Base-by-base conservation (phyloP, 1,140 invertebrate genomes). In the Drosophila santomea region DNA sequence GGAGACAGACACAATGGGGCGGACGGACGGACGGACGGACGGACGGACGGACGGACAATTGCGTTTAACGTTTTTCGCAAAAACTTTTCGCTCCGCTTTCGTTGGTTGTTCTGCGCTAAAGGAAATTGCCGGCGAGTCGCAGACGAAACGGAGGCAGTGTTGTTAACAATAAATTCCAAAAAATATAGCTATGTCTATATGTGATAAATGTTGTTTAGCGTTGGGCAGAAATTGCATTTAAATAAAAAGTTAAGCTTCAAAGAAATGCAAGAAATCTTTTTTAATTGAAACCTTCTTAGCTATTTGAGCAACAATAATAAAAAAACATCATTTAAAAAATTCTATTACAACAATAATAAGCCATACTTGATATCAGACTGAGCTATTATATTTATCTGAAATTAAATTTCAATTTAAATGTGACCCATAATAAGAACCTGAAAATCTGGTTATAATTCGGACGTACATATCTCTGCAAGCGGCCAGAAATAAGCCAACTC, bases 1-100 rank as follows among this genome's bases (percentile, higher is more conserved):
- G 58, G 60, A 52, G 52, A 48, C 74, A 60, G 48, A 66, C 32
- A 69, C 58, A 41, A 69, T 14, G 69, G 61, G 57, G 38, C 52
- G 51, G 72, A 69, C 61, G 73, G 67, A 76, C 75, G 73, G 67
- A 76, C 75, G 73, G 67, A 76, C 75, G 73, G 67, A 76, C 75
- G 73, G 67, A 76, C 75, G 73, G 67, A 76, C n/a, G 63, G 67
- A 72, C 63, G 73, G 67, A 76, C 75, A 74, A 64, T 88, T 86
- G 83, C 83, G 83, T 86, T 86, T 88, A 86, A 86, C 83, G 83
- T 88, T 88, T 89, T 88, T 88, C 72, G 84, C 83, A 88, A 88
- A 86, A 88, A 76, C 72, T 76, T 76, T 75, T 75, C 73, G 80
- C 82, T 89, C 62, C 69, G 77, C 77, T 88, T 89, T 88, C 80